Percentiles rank a stretch among this genome's conserved stretches.
phyloP scores from a whole-genome alignment of 2,113 vertebrate species.

The Origma solitaria region DNA sequence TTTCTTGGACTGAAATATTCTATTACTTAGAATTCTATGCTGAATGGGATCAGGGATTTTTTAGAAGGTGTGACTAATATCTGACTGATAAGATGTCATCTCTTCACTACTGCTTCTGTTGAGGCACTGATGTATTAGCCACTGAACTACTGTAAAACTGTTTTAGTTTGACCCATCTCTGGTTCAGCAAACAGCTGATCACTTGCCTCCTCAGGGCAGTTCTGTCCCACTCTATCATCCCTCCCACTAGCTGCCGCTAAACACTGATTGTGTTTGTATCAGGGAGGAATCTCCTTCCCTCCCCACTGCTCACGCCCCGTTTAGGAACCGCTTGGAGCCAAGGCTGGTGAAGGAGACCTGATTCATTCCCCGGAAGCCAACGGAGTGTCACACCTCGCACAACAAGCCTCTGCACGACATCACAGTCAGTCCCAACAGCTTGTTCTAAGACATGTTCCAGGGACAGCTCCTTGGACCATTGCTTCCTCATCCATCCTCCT shows the following conservation, averaged over 20 bases:
- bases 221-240: background rate
- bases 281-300: background rate
- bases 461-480: background rate
- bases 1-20: background rate
- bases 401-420: background rate
- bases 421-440: background rate
- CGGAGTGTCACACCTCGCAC: background rate
- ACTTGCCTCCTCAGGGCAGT: background rate
- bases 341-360: background rate
- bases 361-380: background rate
- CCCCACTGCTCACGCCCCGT: fast-evolving
- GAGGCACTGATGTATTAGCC: background rate
- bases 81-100: background rate
- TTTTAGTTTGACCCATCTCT: background rate
- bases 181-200: background rate
- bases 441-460: background rate
- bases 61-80: background rate
- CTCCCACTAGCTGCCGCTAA: background rate
- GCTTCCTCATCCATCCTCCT: background rate
- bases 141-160: background rate
- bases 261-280: fast-evolving
- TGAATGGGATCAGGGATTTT: background rate
- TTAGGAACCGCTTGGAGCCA: background rate
- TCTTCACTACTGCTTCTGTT: background rate
- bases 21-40: background rate